Evolutionary conservation across 2,113 vertebrate genomes (phyloP).

Genomic region (Perca flavescens): DNA sequence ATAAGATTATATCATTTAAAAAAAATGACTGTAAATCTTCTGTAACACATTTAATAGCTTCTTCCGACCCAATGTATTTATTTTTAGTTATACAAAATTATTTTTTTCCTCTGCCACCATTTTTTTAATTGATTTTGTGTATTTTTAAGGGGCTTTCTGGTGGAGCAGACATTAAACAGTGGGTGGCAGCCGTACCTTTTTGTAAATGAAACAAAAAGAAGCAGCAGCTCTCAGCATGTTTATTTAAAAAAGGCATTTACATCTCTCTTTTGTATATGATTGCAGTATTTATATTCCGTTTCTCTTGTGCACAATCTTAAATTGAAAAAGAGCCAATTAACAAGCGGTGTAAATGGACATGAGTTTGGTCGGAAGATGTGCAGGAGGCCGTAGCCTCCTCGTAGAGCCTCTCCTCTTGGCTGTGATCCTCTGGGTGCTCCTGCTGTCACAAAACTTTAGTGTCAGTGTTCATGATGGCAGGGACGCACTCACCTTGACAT

Average conservation of each 20-base stretch:
- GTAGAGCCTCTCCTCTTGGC: constrained; percentile 24
- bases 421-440: constrained; percentile 72
- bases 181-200: background rate
- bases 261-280: background rate
- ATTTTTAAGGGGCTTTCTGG: background rate
- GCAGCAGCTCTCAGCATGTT: background rate
- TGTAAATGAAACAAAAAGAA: background rate
- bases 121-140: background rate
- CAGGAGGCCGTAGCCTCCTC: constrained; percentile 9
- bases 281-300: background rate
- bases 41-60: background rate
- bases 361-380: constrained; percentile 5
- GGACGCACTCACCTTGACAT: constrained; percentile 68
- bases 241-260: background rate
- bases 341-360: background rate
- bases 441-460: constrained; percentile 69
- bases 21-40: background rate
- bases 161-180: background rate
- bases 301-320: background rate
- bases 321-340: background rate
- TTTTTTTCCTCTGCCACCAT: too few species aligned
- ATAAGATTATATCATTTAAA: background rate
- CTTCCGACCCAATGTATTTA: background rate
- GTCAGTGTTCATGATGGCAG: constrained; percentile 41
- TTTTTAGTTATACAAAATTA: background rate